Evolutionary conservation across 2,113 vertebrate genomes (phyloP).

Genomic region (Bostrychus sinensis): DNA sequence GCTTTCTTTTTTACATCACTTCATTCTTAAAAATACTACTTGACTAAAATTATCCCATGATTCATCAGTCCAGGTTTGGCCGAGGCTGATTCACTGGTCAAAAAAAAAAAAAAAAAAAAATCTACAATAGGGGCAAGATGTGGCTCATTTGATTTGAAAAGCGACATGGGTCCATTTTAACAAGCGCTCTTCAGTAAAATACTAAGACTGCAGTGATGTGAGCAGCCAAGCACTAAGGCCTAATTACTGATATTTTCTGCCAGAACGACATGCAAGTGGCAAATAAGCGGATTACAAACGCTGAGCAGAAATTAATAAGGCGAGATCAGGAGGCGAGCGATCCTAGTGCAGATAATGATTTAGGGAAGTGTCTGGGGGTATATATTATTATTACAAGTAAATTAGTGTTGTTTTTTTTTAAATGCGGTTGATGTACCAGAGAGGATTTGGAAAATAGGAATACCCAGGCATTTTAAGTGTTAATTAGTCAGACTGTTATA

Average conservation of each 20-base stretch:
- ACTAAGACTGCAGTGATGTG: constrained; percentile 43
- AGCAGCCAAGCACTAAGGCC: constrained; percentile 38
- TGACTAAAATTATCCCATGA: background rate
- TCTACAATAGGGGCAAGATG: constrained; percentile 39
- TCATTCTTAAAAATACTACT: too few relatives aligned
- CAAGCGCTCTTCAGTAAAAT: constrained; percentile 50
- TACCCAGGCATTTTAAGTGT: background rate
- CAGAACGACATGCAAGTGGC: constrained; percentile 51
- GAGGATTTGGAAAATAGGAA: background rate
- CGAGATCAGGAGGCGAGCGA: constrained; percentile 33
- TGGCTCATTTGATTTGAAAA: constrained; percentile 60
- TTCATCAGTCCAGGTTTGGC: constrained; percentile 26
- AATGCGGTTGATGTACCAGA: background rate
- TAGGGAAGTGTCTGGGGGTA: background rate
- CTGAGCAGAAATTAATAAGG: constrained; percentile 48
- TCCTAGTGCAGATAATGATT: background rate
- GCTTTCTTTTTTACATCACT: too few relatives aligned
- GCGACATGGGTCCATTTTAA: constrained; percentile 51
- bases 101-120: too few relatives aligned
- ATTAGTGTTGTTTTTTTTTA: background rate
- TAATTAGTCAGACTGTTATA: background rate
- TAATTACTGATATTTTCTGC: constrained; percentile 62
- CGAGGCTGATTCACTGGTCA: constrained; percentile 14
- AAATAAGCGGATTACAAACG: constrained; percentile 64
- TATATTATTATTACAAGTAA: background rate